These are phyloP conservation scores for Prunella himalayana DNA, from an alignment of 2,113 vertebrate species.

Conservation along the genomic window DNA sequence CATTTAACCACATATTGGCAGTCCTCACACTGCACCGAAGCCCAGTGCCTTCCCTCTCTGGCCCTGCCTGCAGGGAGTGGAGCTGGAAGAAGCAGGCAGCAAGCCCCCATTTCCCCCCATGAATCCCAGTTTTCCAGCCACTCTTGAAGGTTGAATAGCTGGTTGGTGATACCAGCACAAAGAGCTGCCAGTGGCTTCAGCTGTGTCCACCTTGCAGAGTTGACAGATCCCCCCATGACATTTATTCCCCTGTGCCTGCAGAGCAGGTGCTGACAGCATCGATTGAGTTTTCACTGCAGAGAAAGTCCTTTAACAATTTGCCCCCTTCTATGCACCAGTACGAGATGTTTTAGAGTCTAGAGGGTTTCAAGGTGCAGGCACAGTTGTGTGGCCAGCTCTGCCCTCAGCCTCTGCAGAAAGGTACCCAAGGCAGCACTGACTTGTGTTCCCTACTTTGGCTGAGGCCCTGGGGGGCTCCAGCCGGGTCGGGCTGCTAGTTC, in stretches of 20 bases:
- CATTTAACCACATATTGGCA: accelerated
- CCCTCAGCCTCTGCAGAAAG: background rate
- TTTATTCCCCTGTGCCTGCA: background rate
- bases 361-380: background rate
- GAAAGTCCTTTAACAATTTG: background rate
- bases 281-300: accelerated
- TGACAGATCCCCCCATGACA: background rate
- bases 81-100: background rate
- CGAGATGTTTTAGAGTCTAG: accelerated
- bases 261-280: background rate
- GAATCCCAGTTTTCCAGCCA: background rate
- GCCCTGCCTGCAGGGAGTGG: background rate
- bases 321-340: accelerated
- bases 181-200: background rate
- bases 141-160: background rate
- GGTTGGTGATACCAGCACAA: background rate
- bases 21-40: accelerated
- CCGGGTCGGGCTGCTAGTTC: background rate
- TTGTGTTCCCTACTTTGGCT: background rate
- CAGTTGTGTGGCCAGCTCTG: background rate
- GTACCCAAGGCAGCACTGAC: background rate
- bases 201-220: accelerated
- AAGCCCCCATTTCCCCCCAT: accelerated
- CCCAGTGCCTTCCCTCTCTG: accelerated
- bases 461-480: background rate